Evolutionary conservation across 2,888 invertebrate genomes (phyloP).

Genomic region (Nomada hirtipes): DNA sequence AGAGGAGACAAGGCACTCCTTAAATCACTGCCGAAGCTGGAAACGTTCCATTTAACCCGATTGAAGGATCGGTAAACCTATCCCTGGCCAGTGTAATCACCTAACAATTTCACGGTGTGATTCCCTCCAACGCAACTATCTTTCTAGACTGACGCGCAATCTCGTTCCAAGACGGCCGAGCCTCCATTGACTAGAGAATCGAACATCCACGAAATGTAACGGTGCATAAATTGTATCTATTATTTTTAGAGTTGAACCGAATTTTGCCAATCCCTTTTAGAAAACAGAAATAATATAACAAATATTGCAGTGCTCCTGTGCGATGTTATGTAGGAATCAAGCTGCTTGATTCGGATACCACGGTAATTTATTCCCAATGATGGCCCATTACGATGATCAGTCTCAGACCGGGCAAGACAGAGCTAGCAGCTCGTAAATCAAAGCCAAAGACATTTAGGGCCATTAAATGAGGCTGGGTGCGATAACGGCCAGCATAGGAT

Average conservation of each 20-base stretch:
- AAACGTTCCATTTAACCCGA: background rate
- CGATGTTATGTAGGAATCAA: constrained; percentile 29
- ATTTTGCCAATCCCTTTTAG: too few relatives aligned
- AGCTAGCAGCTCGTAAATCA: constrained; percentile 45
- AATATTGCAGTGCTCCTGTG: too few relatives aligned
- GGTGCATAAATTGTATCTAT: background rate
- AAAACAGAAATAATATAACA: too few relatives aligned
- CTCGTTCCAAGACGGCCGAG: background rate
- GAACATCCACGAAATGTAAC: background rate
- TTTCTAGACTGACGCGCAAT: background rate
- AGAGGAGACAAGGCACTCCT: too few relatives aligned
- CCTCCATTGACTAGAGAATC: background rate
- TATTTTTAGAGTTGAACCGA: too few relatives aligned
- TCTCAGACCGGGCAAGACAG: background rate
- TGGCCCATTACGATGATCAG: constrained; percentile 3
- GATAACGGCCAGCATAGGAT: constrained; percentile 38
- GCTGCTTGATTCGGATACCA: constrained; percentile 8
- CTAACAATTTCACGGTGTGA: constrained; percentile 19
- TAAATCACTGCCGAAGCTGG: background rate
- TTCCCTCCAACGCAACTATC: background rate
- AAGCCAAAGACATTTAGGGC: constrained; percentile 48
- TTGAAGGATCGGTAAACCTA: background rate
- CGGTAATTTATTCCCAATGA: constrained; percentile 15
- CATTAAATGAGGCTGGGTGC: constrained; percentile 38
- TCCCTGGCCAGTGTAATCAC: constrained; percentile 6